phyloP scores from a whole-genome alignment of 2,113 vertebrate genomes.

The Orycteropus afer region DNA sequence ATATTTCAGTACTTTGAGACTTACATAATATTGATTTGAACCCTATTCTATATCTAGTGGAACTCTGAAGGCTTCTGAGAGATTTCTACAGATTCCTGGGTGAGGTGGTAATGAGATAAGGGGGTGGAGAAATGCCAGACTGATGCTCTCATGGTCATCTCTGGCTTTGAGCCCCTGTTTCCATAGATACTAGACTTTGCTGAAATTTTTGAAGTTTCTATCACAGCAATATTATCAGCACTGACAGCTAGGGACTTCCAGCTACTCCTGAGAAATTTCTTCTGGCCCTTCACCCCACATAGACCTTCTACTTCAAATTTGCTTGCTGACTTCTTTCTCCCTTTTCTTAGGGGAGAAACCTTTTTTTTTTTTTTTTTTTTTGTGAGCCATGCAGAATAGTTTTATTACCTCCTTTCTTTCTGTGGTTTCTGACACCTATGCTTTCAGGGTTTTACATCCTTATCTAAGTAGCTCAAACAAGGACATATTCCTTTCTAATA shows the following conservation, averaged over 20 bases:
- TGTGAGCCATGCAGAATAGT: neutral
- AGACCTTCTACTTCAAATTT: conserved; percentile 25
- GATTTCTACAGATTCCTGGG: neutral
- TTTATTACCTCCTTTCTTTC: conserved; percentile 3
- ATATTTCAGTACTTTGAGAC: conserved; percentile 16
- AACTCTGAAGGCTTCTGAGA: neutral
- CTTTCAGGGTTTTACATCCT: neutral
- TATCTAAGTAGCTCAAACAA: neutral
- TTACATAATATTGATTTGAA: neutral
- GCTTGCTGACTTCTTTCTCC: neutral
- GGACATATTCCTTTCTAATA: neutral
- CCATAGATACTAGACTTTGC: neutral
- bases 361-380: neutral
- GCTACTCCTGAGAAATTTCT: neutral
- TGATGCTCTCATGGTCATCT: neutral
- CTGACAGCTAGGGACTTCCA: neutral
- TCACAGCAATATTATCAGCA: neutral
- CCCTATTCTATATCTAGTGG: neutral
- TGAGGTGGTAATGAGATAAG: neutral
- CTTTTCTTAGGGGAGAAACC: neutral
- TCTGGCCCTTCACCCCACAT: conserved; percentile 10
- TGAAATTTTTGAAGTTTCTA: neutral
- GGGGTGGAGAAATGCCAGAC: neutral
- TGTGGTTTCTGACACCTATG: neutral
- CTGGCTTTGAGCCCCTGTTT: neutral